Conservation (phyloP, 2,113 vertebrate species). For the Canis aureus region DNA sequence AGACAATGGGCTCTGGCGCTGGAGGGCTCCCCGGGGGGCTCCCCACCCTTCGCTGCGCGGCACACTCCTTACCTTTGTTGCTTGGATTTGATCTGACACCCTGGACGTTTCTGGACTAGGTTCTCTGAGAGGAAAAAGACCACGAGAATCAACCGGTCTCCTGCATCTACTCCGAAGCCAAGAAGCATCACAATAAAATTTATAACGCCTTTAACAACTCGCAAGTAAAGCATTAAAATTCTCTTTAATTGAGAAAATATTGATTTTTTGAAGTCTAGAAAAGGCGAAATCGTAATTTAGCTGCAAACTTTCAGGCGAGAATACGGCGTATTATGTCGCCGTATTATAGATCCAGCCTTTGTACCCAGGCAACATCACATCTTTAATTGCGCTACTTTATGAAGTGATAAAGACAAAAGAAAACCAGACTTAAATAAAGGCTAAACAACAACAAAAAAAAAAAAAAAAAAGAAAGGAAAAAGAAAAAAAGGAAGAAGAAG, state of each 20-base stretch:
- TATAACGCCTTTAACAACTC: constrained; percentile 87
- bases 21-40: neutral
- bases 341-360: constrained; percentile 55
- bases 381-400: constrained; percentile 84
- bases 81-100: constrained; percentile 80
- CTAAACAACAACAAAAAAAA: neutral
- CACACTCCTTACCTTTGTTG: constrained; percentile 75
- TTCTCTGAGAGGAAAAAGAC: constrained; percentile 69
- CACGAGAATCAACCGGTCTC: constrained; percentile 78
- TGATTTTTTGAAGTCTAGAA: constrained; percentile 86
- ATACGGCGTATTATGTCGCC: constrained; percentile 64
- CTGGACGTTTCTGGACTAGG: constrained; percentile 77
- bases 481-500: neutral
- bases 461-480: neutral
- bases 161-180: constrained; percentile 76
- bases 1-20: constrained; percentile 67
- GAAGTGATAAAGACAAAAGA: constrained; percentile 86
- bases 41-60: neutral
- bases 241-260: constrained; percentile 89
- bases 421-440: constrained; percentile 75
- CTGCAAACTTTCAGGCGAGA: constrained; percentile 82
- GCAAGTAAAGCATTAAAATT: constrained; percentile 87
- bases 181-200: constrained; percentile 84
- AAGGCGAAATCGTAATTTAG: constrained; percentile 85
- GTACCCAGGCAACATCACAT: constrained; percentile 62